Evolutionary conservation across 2,113 vertebrate species (phyloP).

Genomic region (Malaclemys terrapin): DNA sequence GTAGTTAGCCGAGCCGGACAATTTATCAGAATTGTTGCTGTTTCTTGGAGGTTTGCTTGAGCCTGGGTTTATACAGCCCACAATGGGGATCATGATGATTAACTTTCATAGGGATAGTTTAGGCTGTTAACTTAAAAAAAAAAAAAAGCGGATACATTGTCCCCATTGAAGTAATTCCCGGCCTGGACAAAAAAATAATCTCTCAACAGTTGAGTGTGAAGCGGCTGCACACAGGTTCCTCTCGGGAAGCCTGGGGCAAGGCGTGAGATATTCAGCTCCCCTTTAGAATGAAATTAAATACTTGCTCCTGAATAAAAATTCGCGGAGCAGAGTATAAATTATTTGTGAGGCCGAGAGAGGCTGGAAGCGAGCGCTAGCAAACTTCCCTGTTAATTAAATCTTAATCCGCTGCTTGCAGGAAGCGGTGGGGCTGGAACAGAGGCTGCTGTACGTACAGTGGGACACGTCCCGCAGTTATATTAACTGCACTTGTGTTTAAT

Average conservation of each 20-base stretch:
- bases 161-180: not conserved
- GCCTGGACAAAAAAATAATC: not conserved
- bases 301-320: constrained; percentile 65
- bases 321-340: constrained; percentile 51
- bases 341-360: constrained; percentile 60
- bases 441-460: constrained; percentile 34
- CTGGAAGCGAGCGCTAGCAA: constrained; percentile 49
- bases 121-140: not conserved
- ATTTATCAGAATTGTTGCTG: constrained; percentile 57
- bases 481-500: constrained; percentile 66
- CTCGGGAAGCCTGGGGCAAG: not conserved
- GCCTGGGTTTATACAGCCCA: constrained; percentile 49
- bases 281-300: constrained; percentile 57
- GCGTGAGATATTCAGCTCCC: constrained; percentile 51
- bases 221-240: not conserved
- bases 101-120: constrained; percentile 55
- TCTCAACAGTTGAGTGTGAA: not conserved
- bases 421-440: not conserved
- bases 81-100: constrained; percentile 56
- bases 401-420: constrained; percentile 52
- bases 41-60: constrained; percentile 55
- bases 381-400: constrained; percentile 73
- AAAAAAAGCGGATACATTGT: constrained; percentile 1
- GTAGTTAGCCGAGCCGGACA: constrained; percentile 56
- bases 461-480: constrained; percentile 39